These are phyloP conservation scores for Neolamprologus tretocephalus DNA, from an alignment of 2,113 vertebrate genomes.

Conservation along the genomic window DNA sequence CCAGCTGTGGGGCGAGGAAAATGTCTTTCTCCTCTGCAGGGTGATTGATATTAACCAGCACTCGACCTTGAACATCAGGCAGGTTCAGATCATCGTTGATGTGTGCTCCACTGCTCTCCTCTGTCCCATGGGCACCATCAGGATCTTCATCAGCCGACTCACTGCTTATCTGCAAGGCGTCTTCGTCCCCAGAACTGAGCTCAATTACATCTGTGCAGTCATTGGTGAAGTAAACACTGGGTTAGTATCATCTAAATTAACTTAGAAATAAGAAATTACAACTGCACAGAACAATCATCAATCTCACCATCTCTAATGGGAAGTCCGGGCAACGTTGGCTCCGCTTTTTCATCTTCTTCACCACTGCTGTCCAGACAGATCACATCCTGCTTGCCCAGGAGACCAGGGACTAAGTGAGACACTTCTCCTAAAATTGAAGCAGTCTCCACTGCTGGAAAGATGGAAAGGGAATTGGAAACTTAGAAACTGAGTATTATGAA, in stretches of 20 bases:
- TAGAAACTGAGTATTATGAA: background rate
- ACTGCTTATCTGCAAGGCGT: slow-evolving; percentile 87
- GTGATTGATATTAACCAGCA: slow-evolving; percentile 96
- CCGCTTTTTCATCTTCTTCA: slow-evolving; percentile 66
- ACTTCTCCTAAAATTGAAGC: slow-evolving; percentile 80
- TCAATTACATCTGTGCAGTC: slow-evolving; percentile 85
- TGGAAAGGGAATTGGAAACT: background rate
- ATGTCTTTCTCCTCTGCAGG: slow-evolving; percentile 92
- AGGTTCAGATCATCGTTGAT: slow-evolving; percentile 90
- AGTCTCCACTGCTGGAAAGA: slow-evolving; percentile 66
- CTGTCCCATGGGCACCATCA: slow-evolving; percentile 63
- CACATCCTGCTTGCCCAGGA: slow-evolving; percentile 83
- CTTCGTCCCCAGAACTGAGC: slow-evolving; percentile 94
- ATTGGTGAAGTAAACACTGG: background rate
- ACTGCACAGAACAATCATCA: background rate
- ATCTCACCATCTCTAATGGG: slow-evolving; percentile 80
- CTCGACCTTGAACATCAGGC: slow-evolving; percentile 84
- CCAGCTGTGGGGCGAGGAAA: slow-evolving; percentile 90
- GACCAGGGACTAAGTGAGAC: slow-evolving; percentile 74
- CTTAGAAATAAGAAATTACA: background rate
- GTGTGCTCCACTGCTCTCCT: slow-evolving; percentile 93
- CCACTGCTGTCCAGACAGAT: slow-evolving; percentile 92
- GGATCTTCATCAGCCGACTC: slow-evolving; percentile 86
- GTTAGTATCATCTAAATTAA: background rate
- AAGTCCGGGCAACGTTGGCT: slow-evolving; percentile 62